Evolutionary conservation across 2,113 vertebrate genomes (phyloP), one percentile per base, ranked within the genome.

Genomic region (Psilopogon haemacephalus): DNA sequence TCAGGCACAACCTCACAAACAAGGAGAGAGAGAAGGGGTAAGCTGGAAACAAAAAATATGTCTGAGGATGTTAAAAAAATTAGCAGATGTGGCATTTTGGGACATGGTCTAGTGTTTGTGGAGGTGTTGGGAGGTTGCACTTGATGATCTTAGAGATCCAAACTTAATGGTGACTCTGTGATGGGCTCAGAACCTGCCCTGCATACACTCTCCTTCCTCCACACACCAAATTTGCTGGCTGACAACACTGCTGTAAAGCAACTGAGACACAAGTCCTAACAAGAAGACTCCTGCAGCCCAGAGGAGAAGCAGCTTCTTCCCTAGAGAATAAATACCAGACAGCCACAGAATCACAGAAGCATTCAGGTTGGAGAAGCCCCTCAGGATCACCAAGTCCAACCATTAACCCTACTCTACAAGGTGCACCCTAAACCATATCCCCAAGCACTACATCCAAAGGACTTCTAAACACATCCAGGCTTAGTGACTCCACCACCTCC

Each of bases 181-280:
- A 67, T 1, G 50, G 70, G 68, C 54, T 82, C 48, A 35, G 86
- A 68, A 59, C 40, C 75, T n/a, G 88, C 79, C 79, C 79, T 18
- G 82, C 4, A 11, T 23, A 8, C 38, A 20, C 13, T 3, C 50
- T n/a, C 76, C 76, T 44, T 56, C 28, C 23, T 28, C 15, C 16
- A 26, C 73, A 50, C 56, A 2, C 17, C 1, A 2, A 30, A 37
- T 23, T 23, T 17, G 5, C 59, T 17, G 42, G 52, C 69, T 80
- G 92, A 33, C 24, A 7, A 24, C 0, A 7, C 68, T 35, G 44
- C 82, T 58, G 30, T 0, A 11, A 44, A 67, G 40, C 14, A 13
- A 12, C 3, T 1, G 32, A 60, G 7, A 52, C 8, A 11, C 2
- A 0, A 7, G 18, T 38, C 85, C 74, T 35, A 69, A 64, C 11